Conservation (phyloP, 2,113 vertebrate genomes). For the Corvus cornix region DNA sequence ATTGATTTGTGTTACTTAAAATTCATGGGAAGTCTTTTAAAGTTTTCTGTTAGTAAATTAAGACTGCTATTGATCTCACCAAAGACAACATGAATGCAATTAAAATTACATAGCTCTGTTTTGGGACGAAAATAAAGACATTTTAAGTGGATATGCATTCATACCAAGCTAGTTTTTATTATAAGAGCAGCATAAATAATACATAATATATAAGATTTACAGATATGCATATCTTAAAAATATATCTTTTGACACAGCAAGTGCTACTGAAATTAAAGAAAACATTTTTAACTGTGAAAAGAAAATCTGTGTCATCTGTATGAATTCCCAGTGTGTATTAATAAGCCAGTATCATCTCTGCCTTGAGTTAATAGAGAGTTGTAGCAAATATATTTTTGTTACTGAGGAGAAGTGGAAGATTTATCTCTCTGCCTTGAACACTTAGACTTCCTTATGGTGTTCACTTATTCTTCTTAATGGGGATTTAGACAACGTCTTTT, state of each 20-base stretch:
- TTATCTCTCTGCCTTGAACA: slow-evolving; percentile 16
- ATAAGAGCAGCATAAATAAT: neutral
- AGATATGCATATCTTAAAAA: neutral
- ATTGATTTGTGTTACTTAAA: slow-evolving; percentile 59
- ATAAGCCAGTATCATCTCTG: neutral
- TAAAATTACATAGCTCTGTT: slow-evolving; percentile 17
- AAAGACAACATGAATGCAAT: slow-evolving; percentile 48
- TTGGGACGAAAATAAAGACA: slow-evolving; percentile 12
- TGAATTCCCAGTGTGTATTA: neutral
- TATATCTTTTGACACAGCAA: neutral
- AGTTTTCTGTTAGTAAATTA: slow-evolving; percentile 70
- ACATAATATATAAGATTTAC: neutral
- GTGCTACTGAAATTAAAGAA: neutral
- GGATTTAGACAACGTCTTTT: slow-evolving; percentile 8
- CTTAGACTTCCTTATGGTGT: neutral
- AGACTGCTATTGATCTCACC: slow-evolving; percentile 50
- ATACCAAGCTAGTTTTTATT: neutral
- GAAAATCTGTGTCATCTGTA: neutral
- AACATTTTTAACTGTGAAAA: neutral
- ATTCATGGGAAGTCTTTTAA: slow-evolving; percentile 36
- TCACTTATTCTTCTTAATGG: slow-evolving; percentile 18
- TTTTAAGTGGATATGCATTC: slow-evolving; percentile 1
- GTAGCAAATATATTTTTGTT: slow-evolving; percentile 14
- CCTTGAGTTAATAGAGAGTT: neutral
- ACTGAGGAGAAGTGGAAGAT: neutral